Evolutionary conservation across 1,140 invertebrate species (phyloP).

Genomic region (Diorhabda elongata): DNA sequence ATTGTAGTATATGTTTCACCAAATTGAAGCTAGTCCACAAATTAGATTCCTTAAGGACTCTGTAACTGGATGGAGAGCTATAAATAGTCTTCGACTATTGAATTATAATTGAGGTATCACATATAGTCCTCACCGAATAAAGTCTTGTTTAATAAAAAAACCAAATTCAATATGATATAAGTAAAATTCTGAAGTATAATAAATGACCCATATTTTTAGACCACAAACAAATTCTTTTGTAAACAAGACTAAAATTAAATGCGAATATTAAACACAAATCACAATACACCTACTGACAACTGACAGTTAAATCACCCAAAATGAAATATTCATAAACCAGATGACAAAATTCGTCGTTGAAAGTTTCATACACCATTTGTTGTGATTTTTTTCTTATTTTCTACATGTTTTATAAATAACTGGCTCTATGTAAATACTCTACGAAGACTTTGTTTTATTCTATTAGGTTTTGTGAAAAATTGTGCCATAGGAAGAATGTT

Average conservation of each 20-base stretch:
- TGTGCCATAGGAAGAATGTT: background rate
- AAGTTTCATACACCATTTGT: conserved; percentile 7
- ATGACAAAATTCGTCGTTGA: conserved; percentile 5
- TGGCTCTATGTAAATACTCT: background rate
- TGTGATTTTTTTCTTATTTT: background rate
- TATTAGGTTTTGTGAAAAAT: background rate
- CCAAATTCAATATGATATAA: too few species aligned
- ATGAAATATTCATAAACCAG: conserved; percentile 7
- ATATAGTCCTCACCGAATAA: too few species aligned
- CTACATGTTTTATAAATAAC: background rate
- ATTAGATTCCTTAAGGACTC: too few species aligned
- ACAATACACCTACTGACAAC: background rate
- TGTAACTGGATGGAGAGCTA: too few species aligned
- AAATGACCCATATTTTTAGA: background rate
- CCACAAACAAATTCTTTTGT: conserved; percentile 6
- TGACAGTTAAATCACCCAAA: conserved; percentile 3
- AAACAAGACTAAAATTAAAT: conserved; percentile 8
- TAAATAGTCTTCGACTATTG: too few species aligned
- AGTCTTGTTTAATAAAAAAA: too few species aligned
- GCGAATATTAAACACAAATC: background rate
- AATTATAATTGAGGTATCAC: too few species aligned
- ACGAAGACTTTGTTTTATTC: background rate
- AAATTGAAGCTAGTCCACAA: too few species aligned
- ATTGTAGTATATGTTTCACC: too few species aligned
- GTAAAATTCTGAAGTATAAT: too few species aligned